Evolutionary conservation across 1,140 invertebrate species (phyloP).

Genomic region (Micrasema minimum): DNA sequence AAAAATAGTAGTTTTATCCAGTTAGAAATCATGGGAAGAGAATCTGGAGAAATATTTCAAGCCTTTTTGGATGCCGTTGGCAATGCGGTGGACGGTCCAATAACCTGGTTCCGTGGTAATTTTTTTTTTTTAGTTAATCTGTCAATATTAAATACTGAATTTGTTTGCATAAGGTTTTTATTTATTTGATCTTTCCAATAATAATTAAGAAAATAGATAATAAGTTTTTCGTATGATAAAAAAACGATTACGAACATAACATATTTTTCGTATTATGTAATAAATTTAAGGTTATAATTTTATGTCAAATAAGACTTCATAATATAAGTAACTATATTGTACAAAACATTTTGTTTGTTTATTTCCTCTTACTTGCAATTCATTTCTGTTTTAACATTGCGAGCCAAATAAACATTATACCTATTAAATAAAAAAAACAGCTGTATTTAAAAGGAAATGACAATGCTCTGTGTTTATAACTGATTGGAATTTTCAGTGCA

Average conservation of each 20-base stretch:
- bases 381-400: too few species aligned
- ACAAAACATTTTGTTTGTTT: too few species aligned
- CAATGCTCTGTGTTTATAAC: too few species aligned
- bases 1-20: not conserved
- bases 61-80: slow-evolving; percentile 65
- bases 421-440: too few species aligned
- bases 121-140: slow-evolving; percentile 52
- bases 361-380: too few species aligned
- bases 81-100: slow-evolving; percentile 69
- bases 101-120: slow-evolving; percentile 75
- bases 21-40: slow-evolving; percentile 1
- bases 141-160: slow-evolving; percentile 57
- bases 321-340: too few species aligned
- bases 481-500: too few species aligned
- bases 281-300: slow-evolving; percentile 21
- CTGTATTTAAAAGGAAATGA: too few species aligned
- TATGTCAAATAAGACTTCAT: not conserved
- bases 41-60: slow-evolving; percentile 47
- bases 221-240: not conserved
- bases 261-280: slow-evolving; percentile 18
- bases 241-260: too few species aligned
- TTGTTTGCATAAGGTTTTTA: not conserved
- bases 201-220: slow-evolving; percentile 52
- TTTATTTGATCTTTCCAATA: not conserved
- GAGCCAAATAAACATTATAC: too few species aligned